phyloP scores from a whole-genome alignment of 2,113 vertebrate species.

The Sorex araneus region DNA sequence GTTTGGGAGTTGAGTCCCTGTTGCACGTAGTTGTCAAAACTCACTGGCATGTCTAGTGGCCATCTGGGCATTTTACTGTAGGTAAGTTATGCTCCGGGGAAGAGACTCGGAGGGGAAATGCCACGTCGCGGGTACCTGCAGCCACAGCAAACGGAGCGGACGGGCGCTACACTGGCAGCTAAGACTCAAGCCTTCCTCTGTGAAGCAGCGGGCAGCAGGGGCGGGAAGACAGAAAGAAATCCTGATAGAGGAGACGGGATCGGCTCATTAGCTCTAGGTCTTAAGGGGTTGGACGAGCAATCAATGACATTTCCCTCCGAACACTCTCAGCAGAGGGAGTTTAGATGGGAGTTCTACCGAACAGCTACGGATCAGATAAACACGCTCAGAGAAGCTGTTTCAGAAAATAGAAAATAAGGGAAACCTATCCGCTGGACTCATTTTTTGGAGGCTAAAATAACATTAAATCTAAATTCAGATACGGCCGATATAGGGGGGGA shows the following conservation, averaged over 20 bases:
- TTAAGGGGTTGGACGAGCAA: background rate
- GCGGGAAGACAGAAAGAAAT: no score
- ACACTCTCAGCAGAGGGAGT: background rate
- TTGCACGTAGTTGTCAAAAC: background rate
- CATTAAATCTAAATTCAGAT: constrained; percentile 19
- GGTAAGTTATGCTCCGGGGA: background rate
- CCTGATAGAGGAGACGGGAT: background rate
- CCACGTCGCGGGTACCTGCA: background rate
- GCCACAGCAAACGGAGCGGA: no score
- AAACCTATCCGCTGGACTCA: background rate
- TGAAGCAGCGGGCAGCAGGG: no score
- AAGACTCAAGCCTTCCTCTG: no score
- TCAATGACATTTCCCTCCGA: background rate
- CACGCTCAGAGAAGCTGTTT: background rate
- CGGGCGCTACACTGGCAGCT: no score
- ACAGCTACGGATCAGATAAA: background rate
- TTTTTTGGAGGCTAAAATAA: constrained; percentile 37
- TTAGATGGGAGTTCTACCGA: background rate
- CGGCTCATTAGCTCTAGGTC: background rate
- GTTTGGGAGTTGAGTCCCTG: background rate
- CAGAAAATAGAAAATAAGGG: constrained; percentile 15
- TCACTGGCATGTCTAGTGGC: background rate
- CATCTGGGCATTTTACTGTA: background rate
- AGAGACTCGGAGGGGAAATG: background rate
- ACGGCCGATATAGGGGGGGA: background rate